Evolutionary conservation across 2,888 invertebrate genomes (phyloP), one percentile per base, ranked within the genome.

Genomic region (Phyllotreta cruciferae): DNA sequence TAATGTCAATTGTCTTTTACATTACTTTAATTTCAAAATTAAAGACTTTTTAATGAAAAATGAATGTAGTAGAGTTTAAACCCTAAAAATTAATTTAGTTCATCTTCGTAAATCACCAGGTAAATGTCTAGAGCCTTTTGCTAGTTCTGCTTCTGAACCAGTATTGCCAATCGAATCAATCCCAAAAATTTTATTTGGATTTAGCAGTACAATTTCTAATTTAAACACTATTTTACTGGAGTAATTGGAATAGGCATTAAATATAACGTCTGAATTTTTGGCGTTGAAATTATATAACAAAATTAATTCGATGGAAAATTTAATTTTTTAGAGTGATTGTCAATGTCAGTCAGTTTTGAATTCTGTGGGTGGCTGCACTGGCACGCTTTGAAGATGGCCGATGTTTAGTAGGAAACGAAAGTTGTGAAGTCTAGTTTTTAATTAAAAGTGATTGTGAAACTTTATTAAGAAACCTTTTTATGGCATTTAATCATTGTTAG

Each of bases 381-480:
- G 78, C 77, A 80, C 79, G 79, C 79, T 73, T 76, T 73, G 64
- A 80, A 81, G 77, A 81, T 81, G 81, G 81, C 81, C 74, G 80
- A 77, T 73, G 68, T 71, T 62, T 70, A 64, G 68, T 66, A 70
- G 63, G 71, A 72, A 75, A 74, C 76, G 77, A 78, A 77, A 77
- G 76, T 77, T 71, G 69, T 73, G 69, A 62, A 67, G 68, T 64
- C 72, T 70, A 66, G 66, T 71, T 73, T 66, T 63, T 62, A 65
- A 63, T 58, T 69, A 67, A 68, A 68, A 67, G 68, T 71, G 67
- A 70, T 75, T 77, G 75, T 75, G 75, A 77, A 73, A 75, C 64
- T 36, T 60, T 60, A 69, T 68, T 70, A 62, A 65, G 71, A 72
- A 68, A 73, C 70, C 61, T 62, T 71, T 69, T 70, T 69, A 68